These are phyloP conservation scores for Ctenochaetus hawaiiensis DNA, from an alignment of 2,797 vertebrate genomes.

Conservation along the genomic window DNA sequence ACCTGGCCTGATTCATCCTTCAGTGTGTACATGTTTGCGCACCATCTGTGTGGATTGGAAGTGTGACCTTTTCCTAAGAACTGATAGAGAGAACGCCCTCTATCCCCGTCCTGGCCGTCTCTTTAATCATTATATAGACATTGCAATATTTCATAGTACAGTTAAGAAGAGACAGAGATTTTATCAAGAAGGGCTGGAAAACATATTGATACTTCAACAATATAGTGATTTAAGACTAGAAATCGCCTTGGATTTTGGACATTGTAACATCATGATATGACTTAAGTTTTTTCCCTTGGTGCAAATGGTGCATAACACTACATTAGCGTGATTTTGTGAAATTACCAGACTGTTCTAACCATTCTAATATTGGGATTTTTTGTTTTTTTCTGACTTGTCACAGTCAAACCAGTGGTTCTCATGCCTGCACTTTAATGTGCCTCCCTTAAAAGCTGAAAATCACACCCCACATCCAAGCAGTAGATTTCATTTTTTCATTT, in stretches of 20 bases:
- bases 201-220: no score
- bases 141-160: neutral
- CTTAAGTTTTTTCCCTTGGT: no score
- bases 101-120: neutral
- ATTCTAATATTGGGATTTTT: neutral
- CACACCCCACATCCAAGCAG: neutral
- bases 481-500: neutral
- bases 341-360: no score
- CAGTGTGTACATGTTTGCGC: constrained; percentile 30
- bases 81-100: constrained; percentile 24
- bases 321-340: no score
- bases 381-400: neutral
- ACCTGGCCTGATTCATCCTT: constrained; percentile 34
- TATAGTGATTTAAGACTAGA: no score
- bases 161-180: neutral
- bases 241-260: no score
- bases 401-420: neutral
- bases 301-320: no score
- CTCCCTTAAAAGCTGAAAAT: neutral
- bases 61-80: constrained; percentile 38
- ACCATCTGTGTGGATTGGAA: constrained; percentile 37
- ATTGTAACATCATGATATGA: no score
- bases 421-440: no score
- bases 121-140: neutral
- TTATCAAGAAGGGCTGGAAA: neutral